phyloP scores from a whole-genome alignment of 2,888 invertebrate species.

The Folsomia manolachei region DNA sequence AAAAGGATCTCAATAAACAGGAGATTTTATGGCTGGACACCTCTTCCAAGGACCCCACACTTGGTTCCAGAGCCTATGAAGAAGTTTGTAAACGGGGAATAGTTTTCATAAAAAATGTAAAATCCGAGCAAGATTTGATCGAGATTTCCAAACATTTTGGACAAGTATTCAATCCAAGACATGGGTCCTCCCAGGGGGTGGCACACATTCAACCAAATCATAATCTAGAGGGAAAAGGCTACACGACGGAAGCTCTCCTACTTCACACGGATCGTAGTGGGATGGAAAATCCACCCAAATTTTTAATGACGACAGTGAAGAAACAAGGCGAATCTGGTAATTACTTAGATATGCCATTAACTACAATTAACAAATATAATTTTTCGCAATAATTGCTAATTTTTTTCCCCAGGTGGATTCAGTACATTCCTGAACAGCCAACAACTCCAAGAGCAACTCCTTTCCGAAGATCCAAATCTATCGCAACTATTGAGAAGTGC shows the following conservation, averaged over 20 bases:
- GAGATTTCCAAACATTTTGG: neutral
- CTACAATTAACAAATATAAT: neutral
- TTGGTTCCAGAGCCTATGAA: neutral
- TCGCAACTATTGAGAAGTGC: neutral
- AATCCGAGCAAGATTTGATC: neutral
- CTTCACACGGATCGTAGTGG: constrained; percentile 7
- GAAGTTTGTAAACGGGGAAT: neutral
- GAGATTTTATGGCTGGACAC: neutral
- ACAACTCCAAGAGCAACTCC: neutral
- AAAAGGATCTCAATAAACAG: too few relatives aligned
- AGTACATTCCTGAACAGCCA: constrained; percentile 6
- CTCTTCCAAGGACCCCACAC: neutral
- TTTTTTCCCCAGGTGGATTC: neutral
- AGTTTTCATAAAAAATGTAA: neutral
- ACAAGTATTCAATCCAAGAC: constrained; percentile 4
- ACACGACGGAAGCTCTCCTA: neutral
- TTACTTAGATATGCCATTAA: neutral
- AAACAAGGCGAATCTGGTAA: neutral
- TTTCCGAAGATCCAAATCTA: neutral
- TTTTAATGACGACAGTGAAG: neutral
- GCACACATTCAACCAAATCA: constrained; percentile 5
- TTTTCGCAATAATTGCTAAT: neutral
- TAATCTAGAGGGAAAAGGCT: neutral
- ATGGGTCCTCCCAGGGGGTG: neutral
- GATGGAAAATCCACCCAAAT: neutral